Evolutionary conservation across 2,797 vertebrate species (phyloP).

Genomic region (Gallinago stenura): DNA sequence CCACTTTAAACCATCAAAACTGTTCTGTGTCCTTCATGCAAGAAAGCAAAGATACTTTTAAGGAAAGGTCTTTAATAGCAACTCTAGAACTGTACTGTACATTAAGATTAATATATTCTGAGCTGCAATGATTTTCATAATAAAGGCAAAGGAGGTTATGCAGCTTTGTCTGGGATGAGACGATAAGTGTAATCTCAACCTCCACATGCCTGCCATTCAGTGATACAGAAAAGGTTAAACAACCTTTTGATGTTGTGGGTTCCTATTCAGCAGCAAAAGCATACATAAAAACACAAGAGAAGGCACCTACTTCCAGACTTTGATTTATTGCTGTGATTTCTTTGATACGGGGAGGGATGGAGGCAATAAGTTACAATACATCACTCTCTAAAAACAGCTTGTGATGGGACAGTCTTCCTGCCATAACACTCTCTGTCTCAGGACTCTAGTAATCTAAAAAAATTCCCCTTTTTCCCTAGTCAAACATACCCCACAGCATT

Average conservation of each 20-base stretch:
- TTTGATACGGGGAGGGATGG: background rate
- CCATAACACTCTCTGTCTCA: background rate
- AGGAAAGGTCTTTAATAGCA: background rate
- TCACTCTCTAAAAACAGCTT: background rate
- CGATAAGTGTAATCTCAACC: slow-evolving; percentile 56
- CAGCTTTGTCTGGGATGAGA: slow-evolving; percentile 42
- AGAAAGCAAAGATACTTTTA: background rate
- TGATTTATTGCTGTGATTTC: slow-evolving; percentile 19
- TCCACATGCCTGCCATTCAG: slow-evolving; percentile 16
- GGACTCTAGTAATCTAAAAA: background rate
- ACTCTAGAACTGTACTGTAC: background rate
- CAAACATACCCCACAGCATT: background rate
- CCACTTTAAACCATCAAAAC: background rate
- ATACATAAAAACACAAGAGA: background rate
- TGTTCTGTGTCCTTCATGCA: background rate
- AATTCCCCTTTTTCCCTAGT: background rate
- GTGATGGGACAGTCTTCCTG: background rate
- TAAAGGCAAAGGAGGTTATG: slow-evolving; percentile 6
- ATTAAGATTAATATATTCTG: slow-evolving; percentile 24
- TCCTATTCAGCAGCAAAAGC: slow-evolving; percentile 11
- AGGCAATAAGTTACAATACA: background rate
- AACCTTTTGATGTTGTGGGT: background rate
- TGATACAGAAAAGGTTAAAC: slow-evolving; percentile 21
- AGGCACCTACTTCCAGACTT: background rate
- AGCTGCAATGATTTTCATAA: background rate